A percentile compares a stretch with the other conserved stretches of the same genome.
These are phyloP conservation scores for Pheosia gnoma DNA, from an alignment of 2,888 invertebrate species.

Conservation along the genomic window DNA sequence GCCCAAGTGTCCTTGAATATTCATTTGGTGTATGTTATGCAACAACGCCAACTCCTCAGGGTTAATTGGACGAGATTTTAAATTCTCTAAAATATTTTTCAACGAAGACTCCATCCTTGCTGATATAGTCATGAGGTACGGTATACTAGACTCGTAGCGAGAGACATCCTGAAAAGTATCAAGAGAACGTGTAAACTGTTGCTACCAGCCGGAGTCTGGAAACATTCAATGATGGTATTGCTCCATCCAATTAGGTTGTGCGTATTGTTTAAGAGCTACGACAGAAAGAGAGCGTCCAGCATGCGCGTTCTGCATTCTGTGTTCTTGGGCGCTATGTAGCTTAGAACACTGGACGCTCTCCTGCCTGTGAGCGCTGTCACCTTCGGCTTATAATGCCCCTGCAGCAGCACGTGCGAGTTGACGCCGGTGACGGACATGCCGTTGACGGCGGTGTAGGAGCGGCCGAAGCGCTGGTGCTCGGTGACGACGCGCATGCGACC, in stretches of 20 bases:
- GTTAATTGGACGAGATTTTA: conserved; percentile 63
- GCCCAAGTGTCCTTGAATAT: conserved; percentile 62
- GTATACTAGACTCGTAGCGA: conserved; percentile 57
- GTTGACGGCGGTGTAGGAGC: conserved; percentile 69
- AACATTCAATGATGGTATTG: no score
- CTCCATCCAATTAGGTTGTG: no score
- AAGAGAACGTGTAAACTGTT: background rate
- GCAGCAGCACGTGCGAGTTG: conserved; percentile 58
- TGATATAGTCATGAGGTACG: conserved; percentile 60
- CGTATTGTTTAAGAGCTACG: no score
- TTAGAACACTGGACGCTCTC: no score
- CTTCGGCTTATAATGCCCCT: conserved; percentile 60
- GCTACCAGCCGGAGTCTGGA: background rate
- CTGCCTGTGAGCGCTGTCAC: conserved; percentile 30
- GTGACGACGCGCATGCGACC: conserved; percentile 83
- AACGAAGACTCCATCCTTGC: conserved; percentile 58
- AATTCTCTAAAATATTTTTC: conserved; percentile 46
- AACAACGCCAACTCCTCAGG: conserved; percentile 66
- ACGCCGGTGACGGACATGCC: conserved; percentile 59
- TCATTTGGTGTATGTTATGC: conserved; percentile 59
- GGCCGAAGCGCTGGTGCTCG: conserved; percentile 81
- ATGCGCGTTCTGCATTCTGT: no score
- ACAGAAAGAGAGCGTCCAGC: no score
- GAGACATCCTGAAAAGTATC: conserved; percentile 46
- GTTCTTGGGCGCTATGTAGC: no score